Evolutionary conservation across 1,140 invertebrate species (phyloP).

Genomic region (Leptinotarsa texana): DNA sequence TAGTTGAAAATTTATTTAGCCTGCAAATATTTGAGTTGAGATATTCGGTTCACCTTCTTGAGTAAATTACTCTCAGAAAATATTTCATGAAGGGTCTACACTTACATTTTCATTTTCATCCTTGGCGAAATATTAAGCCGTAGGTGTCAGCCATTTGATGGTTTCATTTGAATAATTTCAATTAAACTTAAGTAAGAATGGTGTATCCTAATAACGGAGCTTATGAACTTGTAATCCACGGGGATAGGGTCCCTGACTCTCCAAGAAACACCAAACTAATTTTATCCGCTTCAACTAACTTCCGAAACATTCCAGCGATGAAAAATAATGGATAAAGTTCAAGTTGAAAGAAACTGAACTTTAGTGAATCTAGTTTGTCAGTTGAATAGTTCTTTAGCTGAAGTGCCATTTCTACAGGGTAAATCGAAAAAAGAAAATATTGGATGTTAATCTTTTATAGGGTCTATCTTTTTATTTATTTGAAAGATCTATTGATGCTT

Average conservation of each 20-base stretch:
- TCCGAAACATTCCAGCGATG: neutral
- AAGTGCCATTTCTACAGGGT: no score
- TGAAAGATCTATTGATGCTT: no score
- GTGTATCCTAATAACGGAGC: constrained; percentile 25
- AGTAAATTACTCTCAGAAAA: no score
- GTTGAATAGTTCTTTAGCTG: neutral
- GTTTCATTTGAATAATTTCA: constrained; percentile 31
- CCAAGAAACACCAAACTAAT: constrained; percentile 25
- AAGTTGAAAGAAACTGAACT: constrained; percentile 3
- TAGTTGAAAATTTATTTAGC: no score
- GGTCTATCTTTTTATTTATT: no score
- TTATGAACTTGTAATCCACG: constrained; percentile 27
- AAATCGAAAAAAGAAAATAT: no score
- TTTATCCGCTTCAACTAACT: constrained; percentile 9
- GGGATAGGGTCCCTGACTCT: constrained; percentile 15
- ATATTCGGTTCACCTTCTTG: no score
- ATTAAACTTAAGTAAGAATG: constrained; percentile 25
- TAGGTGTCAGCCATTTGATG: constrained; percentile 11
- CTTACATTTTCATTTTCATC: neutral
- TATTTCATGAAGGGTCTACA: no score
- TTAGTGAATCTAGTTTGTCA: neutral
- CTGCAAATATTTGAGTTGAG: no score
- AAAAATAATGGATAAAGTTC: constrained; percentile 4
- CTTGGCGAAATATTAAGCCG: constrained; percentile 5
- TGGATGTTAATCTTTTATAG: no score